phyloP scores from a whole-genome alignment of 2,797 vertebrate genomes.

The Ctenochaetus hawaiiensis region DNA sequence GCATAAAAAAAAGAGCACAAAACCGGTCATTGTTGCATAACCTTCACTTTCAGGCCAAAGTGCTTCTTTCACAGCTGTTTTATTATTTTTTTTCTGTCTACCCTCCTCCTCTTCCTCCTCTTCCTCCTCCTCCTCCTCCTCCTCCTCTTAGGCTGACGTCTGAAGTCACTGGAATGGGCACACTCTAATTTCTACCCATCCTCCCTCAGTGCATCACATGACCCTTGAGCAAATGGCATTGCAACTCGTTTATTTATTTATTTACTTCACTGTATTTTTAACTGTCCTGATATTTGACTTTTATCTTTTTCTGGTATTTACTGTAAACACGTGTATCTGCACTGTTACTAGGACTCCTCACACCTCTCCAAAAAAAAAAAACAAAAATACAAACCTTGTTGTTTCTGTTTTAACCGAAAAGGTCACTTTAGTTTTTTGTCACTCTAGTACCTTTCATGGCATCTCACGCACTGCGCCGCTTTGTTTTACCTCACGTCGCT shows the following conservation, averaged over 20 bases:
- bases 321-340: slow-evolving; percentile 61
- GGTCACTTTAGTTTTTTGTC: slow-evolving; percentile 75
- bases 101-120: slow-evolving; percentile 50
- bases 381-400: neutral
- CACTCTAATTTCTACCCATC: slow-evolving; percentile 90
- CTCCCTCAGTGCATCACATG: slow-evolving; percentile 87
- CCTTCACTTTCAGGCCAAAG: slow-evolving; percentile 66
- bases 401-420: slow-evolving; percentile 48
- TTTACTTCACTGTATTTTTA: slow-evolving; percentile 75
- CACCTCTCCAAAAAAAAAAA: slow-evolving; percentile 13
- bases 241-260: slow-evolving; percentile 82
- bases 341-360: slow-evolving; percentile 66
- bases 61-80: slow-evolving; percentile 80
- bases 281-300: slow-evolving; percentile 82
- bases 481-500: slow-evolving; percentile 59
- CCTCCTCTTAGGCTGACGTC: slow-evolving; percentile 94
- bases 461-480: slow-evolving; percentile 45
- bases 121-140: slow-evolving; percentile 50
- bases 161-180: slow-evolving; percentile 98
- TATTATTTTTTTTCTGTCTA: slow-evolving; percentile 74
- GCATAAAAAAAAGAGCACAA: slow-evolving; percentile 21
- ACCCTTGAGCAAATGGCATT: slow-evolving; percentile 88
- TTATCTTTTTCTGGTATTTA: slow-evolving; percentile 70
- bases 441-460: slow-evolving; percentile 76
- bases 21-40: slow-evolving; percentile 46